Percentiles rank a stretch among this genome's conserved stretches.
Conservation (phyloP, 2,113 vertebrate species). For the Nannospalax galili region DNA sequence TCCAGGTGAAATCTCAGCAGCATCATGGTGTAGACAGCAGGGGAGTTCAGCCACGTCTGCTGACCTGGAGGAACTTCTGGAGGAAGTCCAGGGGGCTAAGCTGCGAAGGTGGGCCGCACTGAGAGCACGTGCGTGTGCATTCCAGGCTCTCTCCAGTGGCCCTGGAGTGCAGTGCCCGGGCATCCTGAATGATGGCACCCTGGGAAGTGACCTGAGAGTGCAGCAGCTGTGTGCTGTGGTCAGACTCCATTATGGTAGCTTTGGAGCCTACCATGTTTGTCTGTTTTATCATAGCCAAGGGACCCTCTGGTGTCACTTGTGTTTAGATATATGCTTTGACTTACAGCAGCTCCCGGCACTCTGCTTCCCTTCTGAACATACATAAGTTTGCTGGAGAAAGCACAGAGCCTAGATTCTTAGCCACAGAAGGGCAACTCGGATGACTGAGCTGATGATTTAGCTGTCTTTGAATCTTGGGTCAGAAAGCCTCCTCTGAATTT, state of each 20-base stretch:
- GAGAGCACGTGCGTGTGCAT: rapidly evolving
- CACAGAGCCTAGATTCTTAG: neutral
- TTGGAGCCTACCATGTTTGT: neutral
- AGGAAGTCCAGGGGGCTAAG: no score
- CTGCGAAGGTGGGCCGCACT: neutral
- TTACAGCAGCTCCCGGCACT: neutral
- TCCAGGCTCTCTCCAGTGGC: neutral
- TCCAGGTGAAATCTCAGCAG: neutral
- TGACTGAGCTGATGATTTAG: neutral
- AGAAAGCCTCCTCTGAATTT: neutral
- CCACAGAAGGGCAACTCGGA: neutral
- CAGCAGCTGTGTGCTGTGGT: neutral
- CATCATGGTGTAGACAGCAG: neutral
- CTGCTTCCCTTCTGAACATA: neutral
- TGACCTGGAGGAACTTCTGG: neutral
- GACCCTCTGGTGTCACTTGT: neutral
- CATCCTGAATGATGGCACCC: neutral
- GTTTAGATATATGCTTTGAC: neutral
- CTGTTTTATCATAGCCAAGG: rapidly evolving
- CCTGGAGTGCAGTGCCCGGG: neutral
- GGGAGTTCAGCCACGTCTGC: neutral
- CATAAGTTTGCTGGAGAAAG: neutral
- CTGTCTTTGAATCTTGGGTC: neutral
- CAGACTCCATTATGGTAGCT: no score
- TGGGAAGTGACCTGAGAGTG: neutral